These are phyloP conservation scores for Mechanitis mazaeus DNA, from an alignment of 2,888 invertebrate species.

Conservation along the genomic window DNA sequence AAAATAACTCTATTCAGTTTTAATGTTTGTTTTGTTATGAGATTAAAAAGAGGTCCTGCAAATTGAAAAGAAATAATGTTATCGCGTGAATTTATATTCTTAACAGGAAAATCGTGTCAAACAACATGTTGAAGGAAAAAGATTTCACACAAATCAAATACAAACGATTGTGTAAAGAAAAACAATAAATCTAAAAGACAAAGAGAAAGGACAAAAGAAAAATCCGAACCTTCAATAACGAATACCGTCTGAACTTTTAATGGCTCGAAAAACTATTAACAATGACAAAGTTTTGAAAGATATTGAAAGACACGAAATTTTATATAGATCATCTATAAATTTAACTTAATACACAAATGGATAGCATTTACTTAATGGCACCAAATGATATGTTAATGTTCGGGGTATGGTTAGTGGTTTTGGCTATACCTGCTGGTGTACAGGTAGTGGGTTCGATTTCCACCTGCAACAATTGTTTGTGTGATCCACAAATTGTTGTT, in stretches of 20 bases:
- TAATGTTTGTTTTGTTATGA: too few relatives aligned
- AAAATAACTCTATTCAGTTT: too few relatives aligned
- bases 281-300: constrained; percentile 37
- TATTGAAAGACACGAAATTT: constrained; percentile 28
- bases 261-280: constrained; percentile 43
- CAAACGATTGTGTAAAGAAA: constrained; percentile 21
- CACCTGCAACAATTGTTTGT: too few relatives aligned
- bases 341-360: not conserved
- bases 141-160: constrained; percentile 9
- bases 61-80: not conserved
- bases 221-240: constrained; percentile 35
- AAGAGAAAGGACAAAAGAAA: constrained; percentile 29
- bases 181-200: constrained; percentile 33
- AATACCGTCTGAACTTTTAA: constrained; percentile 38
- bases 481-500: too few relatives aligned
- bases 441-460: too few relatives aligned
- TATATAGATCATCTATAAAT: constrained; percentile 22
- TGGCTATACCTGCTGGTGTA: too few relatives aligned
- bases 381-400: not conserved
- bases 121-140: constrained; percentile 5
- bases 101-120: constrained; percentile 2
- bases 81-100: not conserved
- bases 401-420: too few relatives aligned
- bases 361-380: not conserved
- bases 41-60: not conserved